Base-by-base conservation (phyloP, 1,140 invertebrate genomes). In the Meloidogyne hapla region DNA sequence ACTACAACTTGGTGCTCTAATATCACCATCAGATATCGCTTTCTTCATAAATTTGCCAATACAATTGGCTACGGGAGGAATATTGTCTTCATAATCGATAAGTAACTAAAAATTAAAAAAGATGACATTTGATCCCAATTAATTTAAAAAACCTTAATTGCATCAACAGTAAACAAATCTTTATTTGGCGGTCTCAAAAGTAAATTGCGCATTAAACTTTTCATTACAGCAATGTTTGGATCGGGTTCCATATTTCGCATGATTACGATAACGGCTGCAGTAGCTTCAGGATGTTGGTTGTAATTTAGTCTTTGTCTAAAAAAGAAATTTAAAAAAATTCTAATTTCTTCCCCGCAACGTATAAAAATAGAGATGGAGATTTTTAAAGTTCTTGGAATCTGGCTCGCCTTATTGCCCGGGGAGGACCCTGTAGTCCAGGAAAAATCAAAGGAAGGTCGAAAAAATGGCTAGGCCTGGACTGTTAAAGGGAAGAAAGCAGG, bases 201-300 rank as follows among this genome's bases (percentile, higher is more conserved):
- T 21, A 73, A 63, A 33, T 73, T 73, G 6, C n/a, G 33, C 8
- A 73, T 3, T 28, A 78, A 28, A 21, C 61, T 62, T 18, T 48
- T 48, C 76, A 78, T 61, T 23, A 78, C 25, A 12, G 38, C 15
- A 15, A 48, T 38, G 6, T 69, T 33, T 18, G 76, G 76, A 28
- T 78, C 78, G 12, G 48, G 75, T 8, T 78, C 77, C 77, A 78
- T 79, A 18, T 79, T 80, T 25, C 74, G 38, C 63, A 68, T 78
- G 8, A 78, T 68, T 23, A 80, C 65, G 33, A 78, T 62, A n/a
- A 78, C 28, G n/a, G 69, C 69, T 15, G 76, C 48, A 18, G 48
- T 63, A 21, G 77, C 77, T 23, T 78, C 77, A 0, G 76, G 38
- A 75, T 78, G 77, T 71, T 78, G 72, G 5, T 26, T 61, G 28